Evolutionary conservation across 2,797 vertebrate species (phyloP), one percentile per base, ranked within the genome.

Genomic region (Falco columbarius): DNA sequence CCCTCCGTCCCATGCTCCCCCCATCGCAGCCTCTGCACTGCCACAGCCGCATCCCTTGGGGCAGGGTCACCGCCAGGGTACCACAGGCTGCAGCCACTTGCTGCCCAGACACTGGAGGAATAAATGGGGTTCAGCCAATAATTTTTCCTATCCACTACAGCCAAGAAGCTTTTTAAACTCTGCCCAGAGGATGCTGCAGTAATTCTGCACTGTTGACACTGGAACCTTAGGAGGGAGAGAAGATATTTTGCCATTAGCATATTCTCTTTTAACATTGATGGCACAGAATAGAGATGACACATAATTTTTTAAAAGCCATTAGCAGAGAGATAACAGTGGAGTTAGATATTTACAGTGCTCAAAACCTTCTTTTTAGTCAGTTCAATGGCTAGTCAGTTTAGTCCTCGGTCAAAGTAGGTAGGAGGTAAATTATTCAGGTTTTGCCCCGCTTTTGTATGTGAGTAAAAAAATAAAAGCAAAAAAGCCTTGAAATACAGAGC

Each of bases 121-220:
- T 61, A 75, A 88, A 55, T 68, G 22, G 51, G 10, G 21, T 36
- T 88, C 58, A 72, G 12, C 11, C 15, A 34, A 34, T 72, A 79
- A n/a, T 58, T 93, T 58, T 81, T 84, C 36, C 82, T 76, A 55
- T 19, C 21, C n/a, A 12, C 74, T 93, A 51, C 1, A 14, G 66
- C 81, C 58, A 95, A 81, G 65, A 54, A 88, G 70, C n/a, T 90
- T 79, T 79, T 76, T 58, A 55, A 94, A 51, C 59, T 81, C 81
- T 67, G 36, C 47, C 36, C 3, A 0, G 72, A 75, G 56, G 46
- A 75, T 72, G 38, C 44, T 68, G 58, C 68, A 42, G 46, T 62
- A 65, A 77, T 75, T 88, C 72, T 79, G 81, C 46, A 70, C 14
- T 79, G 62, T 72, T 94, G 82, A 74, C 81, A 65, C 46, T 68